Base-by-base conservation (phyloP, 1,140 invertebrate genomes). In the Aporrectodea caliginosa region DNA sequence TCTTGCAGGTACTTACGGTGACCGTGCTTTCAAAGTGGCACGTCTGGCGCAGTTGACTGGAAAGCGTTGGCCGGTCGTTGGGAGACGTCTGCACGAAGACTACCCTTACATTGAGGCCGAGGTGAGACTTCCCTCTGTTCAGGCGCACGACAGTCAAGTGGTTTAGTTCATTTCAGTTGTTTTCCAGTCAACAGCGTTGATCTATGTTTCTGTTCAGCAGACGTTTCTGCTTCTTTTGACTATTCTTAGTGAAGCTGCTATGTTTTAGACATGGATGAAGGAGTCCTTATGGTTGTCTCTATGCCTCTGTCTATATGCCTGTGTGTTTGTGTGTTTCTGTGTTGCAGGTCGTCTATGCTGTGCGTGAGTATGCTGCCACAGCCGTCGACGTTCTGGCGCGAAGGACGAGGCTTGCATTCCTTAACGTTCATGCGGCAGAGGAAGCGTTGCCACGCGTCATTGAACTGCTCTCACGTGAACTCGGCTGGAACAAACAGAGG, bases 71-170 rank as follows among this genome's bases (percentile, higher is more conserved):
- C 91, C 91, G 22, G 95, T 99, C 81, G 96, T 99, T 82, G 98
- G 98, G 74, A 93, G 94, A 83, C 93, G 97, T 85, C 90, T 99
- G 43, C 97, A 99, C 89, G 94, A 95, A 22, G 96, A 99, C 88
- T 99, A 98, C 87, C 97, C 98, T 0, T 99, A 99, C 86, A 95
- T 99, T 84, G 98, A 99, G 87, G 97, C 97, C 27, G 97, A 99
- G 91, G 95, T 98, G 83, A 81, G 77, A 83, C 30, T 14, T 2
- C 12, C 12, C 30, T 2, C 79, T 83, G n/a, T n/a, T n/a, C n/a
- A n/a, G n/a, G n/a, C n/a, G n/a, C n/a, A n/a, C n/a, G n/a, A n/a
- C n/a, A n/a, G n/a, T n/a, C n/a, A n/a, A n/a, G n/a, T n/a, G n/a
- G n/a, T n/a, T n/a, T n/a, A n/a, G n/a, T n/a, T n/a, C n/a, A n/a